phyloP scores from a whole-genome alignment of 30 jellyfish, hydroid and myxozoan species.

The Hydra vulgaris region DNA sequence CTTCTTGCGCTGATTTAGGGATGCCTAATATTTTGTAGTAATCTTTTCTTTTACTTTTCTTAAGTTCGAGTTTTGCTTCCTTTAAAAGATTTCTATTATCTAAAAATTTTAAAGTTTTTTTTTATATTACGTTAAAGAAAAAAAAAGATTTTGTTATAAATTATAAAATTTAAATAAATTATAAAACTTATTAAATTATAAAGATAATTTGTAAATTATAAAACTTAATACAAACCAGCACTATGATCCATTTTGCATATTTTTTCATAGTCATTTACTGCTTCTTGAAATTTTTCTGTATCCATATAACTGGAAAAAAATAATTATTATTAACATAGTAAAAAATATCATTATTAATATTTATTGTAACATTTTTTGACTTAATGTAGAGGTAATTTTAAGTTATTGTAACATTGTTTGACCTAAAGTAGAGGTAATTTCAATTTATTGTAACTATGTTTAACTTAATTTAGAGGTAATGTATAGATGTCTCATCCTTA shows the following conservation, averaged over 20 bases:
- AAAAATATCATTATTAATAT: not conserved
- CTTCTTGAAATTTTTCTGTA: slow-evolving; percentile 73
- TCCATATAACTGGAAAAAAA: slow-evolving; percentile 86
- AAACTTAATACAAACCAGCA: slow-evolving; percentile 30
- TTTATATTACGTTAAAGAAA: no score
- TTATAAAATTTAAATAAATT: not conserved
- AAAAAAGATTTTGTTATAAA: not conserved
- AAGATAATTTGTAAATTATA: not conserved
- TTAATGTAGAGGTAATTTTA: no score
- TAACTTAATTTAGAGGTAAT: no score
- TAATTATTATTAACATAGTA: not conserved
- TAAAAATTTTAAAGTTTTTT: no score
- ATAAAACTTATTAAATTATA: not conserved
- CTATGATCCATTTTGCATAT: slow-evolving; percentile 54
- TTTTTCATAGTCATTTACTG: slow-evolving; percentile 84
- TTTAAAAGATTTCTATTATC: slow-evolving; percentile 63
- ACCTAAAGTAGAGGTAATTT: no score
- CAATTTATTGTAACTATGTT: no score
- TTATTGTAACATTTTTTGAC: no score
- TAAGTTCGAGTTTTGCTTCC: slow-evolving; percentile 79
- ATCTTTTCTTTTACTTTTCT: slow-evolving; percentile 84
- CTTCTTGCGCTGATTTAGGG: slow-evolving; percentile 60
- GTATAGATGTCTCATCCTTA: no score
- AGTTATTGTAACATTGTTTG: no score
- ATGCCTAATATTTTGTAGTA: slow-evolving; percentile 77